Base-by-base conservation (phyloP, 2,797 vertebrate species). In the Parotocinclus haroldoi region DNA sequence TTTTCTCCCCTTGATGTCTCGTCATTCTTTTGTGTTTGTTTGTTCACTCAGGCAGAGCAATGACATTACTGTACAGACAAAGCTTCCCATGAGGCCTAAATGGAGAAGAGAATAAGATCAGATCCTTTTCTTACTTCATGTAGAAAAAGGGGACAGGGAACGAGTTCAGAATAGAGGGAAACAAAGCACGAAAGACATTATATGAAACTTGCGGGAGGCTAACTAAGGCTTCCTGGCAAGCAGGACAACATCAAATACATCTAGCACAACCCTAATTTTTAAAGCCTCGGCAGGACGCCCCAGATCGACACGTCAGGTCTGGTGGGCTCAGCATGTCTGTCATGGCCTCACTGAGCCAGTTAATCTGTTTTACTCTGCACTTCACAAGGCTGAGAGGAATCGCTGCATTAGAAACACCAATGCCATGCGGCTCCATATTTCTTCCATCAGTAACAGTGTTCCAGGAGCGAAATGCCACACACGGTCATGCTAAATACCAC, bases 1-100 rank as follows among this genome's bases (percentile, higher is more conserved):
- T 36, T 37, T 38, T 19, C 3, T 44, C 16, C 37, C 14, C 78
- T 79, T 84, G 82, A 83, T 87, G 80, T 80, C 85, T 62, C 86
- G 77, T 80, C 84, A 70, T 78, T 72, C 80, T 79, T 83, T 52
- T 39, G 46, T 57, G 86, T 85, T 86, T 87, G 81, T 87, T 85
- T 89, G 80, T 82, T 86, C 82, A 79, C 84, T 85, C 80, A 81
- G 82, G 81, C 80, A 83, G 73, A 79, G 80, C 69, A 63, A 71
- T 83, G 84, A 85, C 84, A 83, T 82, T 85, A 78, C 77, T 78
- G 85, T 84, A 84, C 75, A 83, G 83, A 85, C 78, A 83, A 84
- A 85, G 79, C 79, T 74, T 82, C 82, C 79, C 51, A 10, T n/a
- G 17, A 16, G 18, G 50, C 50, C 2, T 0, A 62, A 16, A 37